A percentile compares a stretch with the other conserved stretches of the same genome.
Evolutionary conservation across 2,797 vertebrate species (phyloP).

Genomic region (Mormyrops boulengeri): DNA sequence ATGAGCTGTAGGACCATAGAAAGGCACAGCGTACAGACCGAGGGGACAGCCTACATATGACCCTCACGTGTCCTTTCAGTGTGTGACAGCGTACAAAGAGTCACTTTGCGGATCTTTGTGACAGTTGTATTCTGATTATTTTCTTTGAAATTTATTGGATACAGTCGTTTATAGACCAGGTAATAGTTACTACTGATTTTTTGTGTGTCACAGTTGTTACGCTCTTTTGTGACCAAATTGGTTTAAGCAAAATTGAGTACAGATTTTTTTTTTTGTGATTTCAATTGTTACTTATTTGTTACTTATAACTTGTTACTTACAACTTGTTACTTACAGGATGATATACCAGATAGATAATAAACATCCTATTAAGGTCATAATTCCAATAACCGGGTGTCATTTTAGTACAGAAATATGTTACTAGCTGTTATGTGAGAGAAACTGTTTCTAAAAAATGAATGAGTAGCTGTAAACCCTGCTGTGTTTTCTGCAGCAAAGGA

Average conservation of each 20-base stretch:
- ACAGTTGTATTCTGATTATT: neutral
- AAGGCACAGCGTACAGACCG: neutral
- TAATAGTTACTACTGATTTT: neutral
- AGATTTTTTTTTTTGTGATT: neutral
- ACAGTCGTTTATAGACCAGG: neutral
- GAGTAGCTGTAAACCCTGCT: neutral
- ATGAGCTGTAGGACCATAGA: constrained; percentile 50
- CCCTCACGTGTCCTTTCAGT: neutral
- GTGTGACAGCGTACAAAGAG: neutral
- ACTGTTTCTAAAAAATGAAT: neutral
- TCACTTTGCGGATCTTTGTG: neutral
- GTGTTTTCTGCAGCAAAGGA: neutral
- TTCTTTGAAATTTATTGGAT: neutral
- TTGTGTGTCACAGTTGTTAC: neutral
- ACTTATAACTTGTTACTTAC: neutral
- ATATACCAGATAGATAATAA: neutral
- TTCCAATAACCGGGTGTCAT: neutral
- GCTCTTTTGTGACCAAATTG: neutral
- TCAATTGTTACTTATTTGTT: neutral
- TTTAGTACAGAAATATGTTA: neutral
- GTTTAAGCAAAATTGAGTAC: neutral
- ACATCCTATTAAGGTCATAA: neutral
- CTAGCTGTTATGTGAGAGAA: neutral
- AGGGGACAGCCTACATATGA: no score
- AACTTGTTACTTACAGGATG: neutral